Evolutionary conservation across 2,797 vertebrate species (phyloP), one percentile per base, ranked within the genome.

Genomic region (Sebastes oblongus): DNA sequence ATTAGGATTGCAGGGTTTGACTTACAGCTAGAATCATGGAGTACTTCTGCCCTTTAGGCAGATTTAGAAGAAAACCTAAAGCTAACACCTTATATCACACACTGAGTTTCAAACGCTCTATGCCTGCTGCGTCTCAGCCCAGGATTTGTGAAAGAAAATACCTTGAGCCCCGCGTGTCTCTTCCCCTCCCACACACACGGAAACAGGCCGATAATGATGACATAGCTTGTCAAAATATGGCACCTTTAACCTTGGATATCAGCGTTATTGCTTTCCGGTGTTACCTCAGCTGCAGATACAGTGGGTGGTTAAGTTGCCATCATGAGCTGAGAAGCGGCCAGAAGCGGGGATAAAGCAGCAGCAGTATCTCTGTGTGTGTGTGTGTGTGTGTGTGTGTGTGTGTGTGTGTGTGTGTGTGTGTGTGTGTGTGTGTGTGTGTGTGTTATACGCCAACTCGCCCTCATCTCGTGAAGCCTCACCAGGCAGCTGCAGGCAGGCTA

Each of bases 241-340:
- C 90, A 88, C 92, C 88, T 92, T 92, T 93, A 88, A 91, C 92
- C 92, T 90, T 1, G 36, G 73, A 85, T 90, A 89, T 88, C 85
- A 78, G 80, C 25, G 36, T 82, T 90, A 89, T 88, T 91, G 86
- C 87, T 88, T 86, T 80, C 66, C 50, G 59, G 78, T 76, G 85
- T 79, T 90, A 72, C 58, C 79, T 72, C 78, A 16, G 85, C 87
- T 78, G 82, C 78, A 82, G 87, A 90, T 85, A 80, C 84, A 80
- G 78, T 32, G 72, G 82, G 82, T 85, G 87, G 82, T 90, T 88
- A 84, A 88, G 86, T 89, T 85, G 88, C 84, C 80, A 84, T 91
- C 77, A 80, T 68, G 56, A 74, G 85, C 87, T 83, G 75, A 90
- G 70, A 79, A 72, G 76, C 72, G 42, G 71, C 88, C 82, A 84